phyloP scores from a whole-genome alignment of 2,888 invertebrate genomes.

The Drosophila barbarae region DNA sequence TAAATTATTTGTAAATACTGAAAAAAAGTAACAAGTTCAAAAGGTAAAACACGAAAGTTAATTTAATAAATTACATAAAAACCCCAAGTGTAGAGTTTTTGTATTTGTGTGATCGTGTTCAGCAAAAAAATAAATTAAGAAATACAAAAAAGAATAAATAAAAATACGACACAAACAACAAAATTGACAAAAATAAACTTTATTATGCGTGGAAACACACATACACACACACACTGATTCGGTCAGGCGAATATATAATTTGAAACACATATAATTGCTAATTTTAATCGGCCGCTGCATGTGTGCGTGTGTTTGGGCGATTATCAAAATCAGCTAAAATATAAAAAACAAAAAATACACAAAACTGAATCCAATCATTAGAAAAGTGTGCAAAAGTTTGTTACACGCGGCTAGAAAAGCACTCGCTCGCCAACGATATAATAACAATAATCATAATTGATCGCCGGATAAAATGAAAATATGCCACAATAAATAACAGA shows the following conservation, averaged over 20 bases:
- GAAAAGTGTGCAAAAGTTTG: slow-evolving; percentile 67
- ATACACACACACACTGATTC: slow-evolving; percentile 19
- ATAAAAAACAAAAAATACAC: slow-evolving; percentile 16
- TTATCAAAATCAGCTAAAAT: slow-evolving; percentile 53
- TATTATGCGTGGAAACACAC: slow-evolving; percentile 66
- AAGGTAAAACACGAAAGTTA: slow-evolving; percentile 37
- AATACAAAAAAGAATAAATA: slow-evolving; percentile 22
- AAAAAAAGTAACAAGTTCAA: slow-evolving; percentile 20
- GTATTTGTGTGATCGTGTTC: slow-evolving; percentile 34
- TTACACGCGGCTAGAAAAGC: slow-evolving; percentile 64
- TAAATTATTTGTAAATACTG: slow-evolving; percentile 39
- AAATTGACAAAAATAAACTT: slow-evolving; percentile 69
- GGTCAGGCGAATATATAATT: slow-evolving; percentile 28
- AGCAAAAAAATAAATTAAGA: slow-evolving; percentile 4
- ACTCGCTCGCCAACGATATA: slow-evolving; percentile 15
- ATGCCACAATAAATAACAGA: slow-evolving; percentile 20
- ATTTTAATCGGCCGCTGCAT: slow-evolving; percentile 31
- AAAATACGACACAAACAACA: slow-evolving; percentile 29
- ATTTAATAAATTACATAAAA: slow-evolving; percentile 40
- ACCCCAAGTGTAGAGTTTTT: slow-evolving; percentile 26
- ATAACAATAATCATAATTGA: slow-evolving; percentile 23
- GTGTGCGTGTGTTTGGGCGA: slow-evolving; percentile 57
- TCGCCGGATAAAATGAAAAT: slow-evolving; percentile 7
- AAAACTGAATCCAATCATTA: slow-evolving; percentile 24
- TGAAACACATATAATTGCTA: slow-evolving; percentile 30